These are phyloP conservation scores for Gonatopus flavifemur DNA, from an alignment of 1,140 invertebrate genomes.

Conservation along the genomic window DNA sequence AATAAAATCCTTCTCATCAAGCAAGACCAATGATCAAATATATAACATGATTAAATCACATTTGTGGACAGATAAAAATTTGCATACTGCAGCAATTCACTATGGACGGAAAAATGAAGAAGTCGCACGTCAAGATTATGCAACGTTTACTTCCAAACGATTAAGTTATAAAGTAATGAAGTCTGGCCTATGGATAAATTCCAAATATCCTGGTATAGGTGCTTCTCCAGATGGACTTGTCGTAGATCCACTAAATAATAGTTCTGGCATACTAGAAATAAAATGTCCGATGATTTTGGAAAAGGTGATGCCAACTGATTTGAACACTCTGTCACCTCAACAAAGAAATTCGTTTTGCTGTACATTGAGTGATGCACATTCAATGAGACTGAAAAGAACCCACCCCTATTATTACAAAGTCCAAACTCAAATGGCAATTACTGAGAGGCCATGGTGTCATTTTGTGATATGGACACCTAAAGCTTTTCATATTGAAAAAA, in stretches of 20 bases:
- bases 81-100: conserved; percentile 1
- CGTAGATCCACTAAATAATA: conserved; percentile 6
- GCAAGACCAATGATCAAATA: conserved; percentile 1
- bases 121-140: conserved; percentile 2
- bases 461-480: conserved; percentile 26
- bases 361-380: background rate
- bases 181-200: conserved; percentile 15
- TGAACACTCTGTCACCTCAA: conserved; percentile 8
- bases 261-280: conserved; percentile 13
- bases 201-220: conserved; percentile 14
- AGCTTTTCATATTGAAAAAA: conserved; percentile 16
- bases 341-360: conserved; percentile 23
- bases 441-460: conserved; percentile 20
- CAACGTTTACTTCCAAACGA: background rate
- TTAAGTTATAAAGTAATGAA: conserved; percentile 1
- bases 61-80: conserved; percentile 7
- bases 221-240: conserved; percentile 16
- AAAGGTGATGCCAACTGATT: conserved; percentile 14
- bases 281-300: conserved; percentile 23
- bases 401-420: conserved; percentile 19
- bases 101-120: conserved; percentile 10
- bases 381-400: conserved; percentile 18
- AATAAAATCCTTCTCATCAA: conserved; percentile 1
- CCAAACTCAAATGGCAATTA: conserved; percentile 23
- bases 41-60: conserved; percentile 5